phyloP scores from a whole-genome alignment of 2,888 invertebrate species.

The Drosophila siamana region DNA sequence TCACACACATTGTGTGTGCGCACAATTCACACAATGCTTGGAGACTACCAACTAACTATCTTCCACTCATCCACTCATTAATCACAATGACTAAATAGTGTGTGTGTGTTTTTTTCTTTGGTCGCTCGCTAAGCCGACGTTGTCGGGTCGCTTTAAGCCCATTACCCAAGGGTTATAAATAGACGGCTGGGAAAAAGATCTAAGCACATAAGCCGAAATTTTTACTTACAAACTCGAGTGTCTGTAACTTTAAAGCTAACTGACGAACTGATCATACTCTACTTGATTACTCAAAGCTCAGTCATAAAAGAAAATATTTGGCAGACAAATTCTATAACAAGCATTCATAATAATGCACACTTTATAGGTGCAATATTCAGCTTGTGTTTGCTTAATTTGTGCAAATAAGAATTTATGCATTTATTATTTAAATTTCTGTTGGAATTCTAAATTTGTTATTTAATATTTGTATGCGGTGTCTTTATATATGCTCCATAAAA shows the following conservation, averaged over 20 bases:
- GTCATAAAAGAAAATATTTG: neutral
- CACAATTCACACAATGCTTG: constrained; percentile 36
- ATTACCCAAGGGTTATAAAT: constrained; percentile 57
- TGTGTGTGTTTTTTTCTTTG: constrained; percentile 23
- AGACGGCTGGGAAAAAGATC: constrained; percentile 26
- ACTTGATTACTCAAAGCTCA: neutral
- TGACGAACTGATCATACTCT: constrained; percentile 5
- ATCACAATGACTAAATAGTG: constrained; percentile 73
- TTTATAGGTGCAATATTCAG: neutral
- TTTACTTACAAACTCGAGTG: neutral
- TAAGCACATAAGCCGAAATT: constrained; percentile 7
- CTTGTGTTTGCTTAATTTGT: neutral
- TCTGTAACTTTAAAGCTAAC: neutral
- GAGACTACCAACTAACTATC: constrained; percentile 21
- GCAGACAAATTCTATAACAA: neutral
- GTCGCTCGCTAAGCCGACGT: constrained; percentile 39
- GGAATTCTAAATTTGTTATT: too few relatives aligned
- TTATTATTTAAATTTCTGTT: neutral
- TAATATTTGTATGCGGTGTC: too few relatives aligned
- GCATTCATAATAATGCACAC: neutral
- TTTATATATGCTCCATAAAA: too few relatives aligned
- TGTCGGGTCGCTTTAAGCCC: constrained; percentile 52
- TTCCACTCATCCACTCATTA: constrained; percentile 56
- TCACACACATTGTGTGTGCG: constrained; percentile 11
- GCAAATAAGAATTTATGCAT: neutral